Percentiles rank a stretch among this genome's conserved stretches.
These are phyloP conservation scores for Callorhinus ursinus DNA, from an alignment of 2,113 vertebrate genomes.

Conservation along the genomic window DNA sequence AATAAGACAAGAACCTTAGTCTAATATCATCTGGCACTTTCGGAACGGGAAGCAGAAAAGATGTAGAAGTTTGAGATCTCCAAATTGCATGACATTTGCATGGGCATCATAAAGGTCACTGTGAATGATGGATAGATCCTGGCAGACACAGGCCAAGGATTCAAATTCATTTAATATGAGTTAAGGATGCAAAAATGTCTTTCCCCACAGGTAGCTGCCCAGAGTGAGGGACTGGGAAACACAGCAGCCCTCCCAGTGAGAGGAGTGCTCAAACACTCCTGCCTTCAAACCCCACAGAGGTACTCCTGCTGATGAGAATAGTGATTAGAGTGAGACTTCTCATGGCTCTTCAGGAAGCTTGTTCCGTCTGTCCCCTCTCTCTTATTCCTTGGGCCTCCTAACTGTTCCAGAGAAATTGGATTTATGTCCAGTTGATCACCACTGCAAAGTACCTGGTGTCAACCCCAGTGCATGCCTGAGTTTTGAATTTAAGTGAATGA, in stretches of 20 bases:
- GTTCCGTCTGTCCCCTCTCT: background rate
- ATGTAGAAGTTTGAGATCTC: background rate
- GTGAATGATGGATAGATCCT: background rate
- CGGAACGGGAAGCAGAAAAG: background rate
- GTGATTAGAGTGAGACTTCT: background rate
- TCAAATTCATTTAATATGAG: background rate
- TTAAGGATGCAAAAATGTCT: background rate
- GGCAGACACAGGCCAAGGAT: background rate
- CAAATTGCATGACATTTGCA: background rate
- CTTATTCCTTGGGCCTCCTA: background rate
- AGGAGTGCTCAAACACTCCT: background rate
- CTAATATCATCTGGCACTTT: background rate
- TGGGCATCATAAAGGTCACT: background rate
- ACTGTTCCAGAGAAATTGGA: background rate
- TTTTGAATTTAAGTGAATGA: background rate
- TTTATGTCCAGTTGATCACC: background rate
- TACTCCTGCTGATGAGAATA: background rate
- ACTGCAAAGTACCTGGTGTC: background rate
- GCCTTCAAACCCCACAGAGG: background rate
- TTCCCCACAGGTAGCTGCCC: background rate
- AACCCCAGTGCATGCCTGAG: background rate
- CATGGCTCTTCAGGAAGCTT: background rate
- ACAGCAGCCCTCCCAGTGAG: background rate
- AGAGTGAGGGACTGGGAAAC: background rate
- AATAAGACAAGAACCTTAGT: background rate